phyloP scores from a whole-genome alignment of 1,140 invertebrate genomes.

The Trichonephila clavata region DNA sequence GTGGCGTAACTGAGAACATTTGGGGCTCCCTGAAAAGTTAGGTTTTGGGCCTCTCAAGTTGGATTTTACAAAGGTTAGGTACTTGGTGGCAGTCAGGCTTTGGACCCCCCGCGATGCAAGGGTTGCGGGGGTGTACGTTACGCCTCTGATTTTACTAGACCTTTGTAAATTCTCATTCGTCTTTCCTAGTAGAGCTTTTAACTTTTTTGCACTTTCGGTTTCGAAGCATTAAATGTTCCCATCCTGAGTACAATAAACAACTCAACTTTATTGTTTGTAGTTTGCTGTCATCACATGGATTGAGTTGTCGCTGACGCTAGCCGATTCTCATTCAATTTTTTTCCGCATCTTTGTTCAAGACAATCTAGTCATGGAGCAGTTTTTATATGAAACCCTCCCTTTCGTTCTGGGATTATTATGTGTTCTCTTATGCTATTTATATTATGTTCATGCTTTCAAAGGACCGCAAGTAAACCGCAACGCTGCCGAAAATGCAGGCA shows the following conservation, averaged over 20 bases:
- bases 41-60: too few relatives aligned
- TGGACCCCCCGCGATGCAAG: too few relatives aligned
- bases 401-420: conserved; percentile 55
- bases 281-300: conserved; percentile 51
- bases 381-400: conserved; percentile 5
- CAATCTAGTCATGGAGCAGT: conserved; percentile 44
- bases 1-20: too few relatives aligned
- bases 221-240: too few relatives aligned
- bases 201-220: too few relatives aligned
- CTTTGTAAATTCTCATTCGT: too few relatives aligned
- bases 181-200: too few relatives aligned
- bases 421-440: conserved; percentile 23
- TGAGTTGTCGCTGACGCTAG: conserved; percentile 37
- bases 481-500: not conserved
- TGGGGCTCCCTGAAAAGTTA: too few relatives aligned
- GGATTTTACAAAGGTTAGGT: too few relatives aligned
- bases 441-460: conserved; percentile 11
- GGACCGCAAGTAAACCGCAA: not conserved
- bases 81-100: too few relatives aligned
- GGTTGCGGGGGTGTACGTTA: too few relatives aligned
- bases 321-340: conserved; percentile 1
- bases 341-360: not conserved
- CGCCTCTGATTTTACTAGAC: too few relatives aligned
- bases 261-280: conserved; percentile 47
- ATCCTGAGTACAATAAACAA: not conserved